phyloP scores from a whole-genome alignment of 2,888 invertebrate genomes.

The Acleris laterana region DNA sequence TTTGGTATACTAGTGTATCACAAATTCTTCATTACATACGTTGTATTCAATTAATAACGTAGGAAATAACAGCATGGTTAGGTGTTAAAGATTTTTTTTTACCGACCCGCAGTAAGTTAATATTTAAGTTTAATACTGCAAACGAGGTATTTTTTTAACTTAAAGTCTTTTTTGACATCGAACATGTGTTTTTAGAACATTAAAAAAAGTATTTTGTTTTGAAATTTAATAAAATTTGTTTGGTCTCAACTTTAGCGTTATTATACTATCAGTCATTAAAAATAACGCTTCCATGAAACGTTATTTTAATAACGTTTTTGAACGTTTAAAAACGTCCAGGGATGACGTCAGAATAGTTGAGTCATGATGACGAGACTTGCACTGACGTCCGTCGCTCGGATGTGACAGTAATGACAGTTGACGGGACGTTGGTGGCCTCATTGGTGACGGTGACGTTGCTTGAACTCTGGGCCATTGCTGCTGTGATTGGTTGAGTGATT shows the following conservation, averaged over 20 bases:
- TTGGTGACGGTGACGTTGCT: constrained; percentile 40
- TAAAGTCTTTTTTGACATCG: too few relatives aligned
- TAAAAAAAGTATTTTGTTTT: too few relatives aligned
- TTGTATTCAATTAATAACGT: too few relatives aligned
- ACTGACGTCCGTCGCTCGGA: constrained; percentile 51
- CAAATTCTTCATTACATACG: constrained; percentile 5
- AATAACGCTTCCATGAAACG: too few relatives aligned
- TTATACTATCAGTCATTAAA: too few relatives aligned
- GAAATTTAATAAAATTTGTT: neutral
- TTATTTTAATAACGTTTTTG: neutral
- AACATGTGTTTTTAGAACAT: too few relatives aligned
- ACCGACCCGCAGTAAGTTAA: constrained; percentile 29
- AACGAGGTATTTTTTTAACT: neutral
- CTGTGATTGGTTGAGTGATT: constrained; percentile 67
- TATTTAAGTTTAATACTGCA: constrained; percentile 18
- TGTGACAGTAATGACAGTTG: constrained; percentile 53
- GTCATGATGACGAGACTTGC: constrained; percentile 45
- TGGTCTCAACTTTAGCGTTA: neutral
- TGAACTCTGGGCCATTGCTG: constrained; percentile 61
- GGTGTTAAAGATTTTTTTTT: neutral
- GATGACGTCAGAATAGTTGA: neutral
- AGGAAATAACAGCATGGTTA: neutral
- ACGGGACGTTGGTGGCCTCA: constrained; percentile 38
- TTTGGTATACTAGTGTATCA: constrained; percentile 33
- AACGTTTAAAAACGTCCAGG: constrained; percentile 8